Conservation (phyloP, 2,888 invertebrate genomes). For the Pollenia griseotomentosa region DNA sequence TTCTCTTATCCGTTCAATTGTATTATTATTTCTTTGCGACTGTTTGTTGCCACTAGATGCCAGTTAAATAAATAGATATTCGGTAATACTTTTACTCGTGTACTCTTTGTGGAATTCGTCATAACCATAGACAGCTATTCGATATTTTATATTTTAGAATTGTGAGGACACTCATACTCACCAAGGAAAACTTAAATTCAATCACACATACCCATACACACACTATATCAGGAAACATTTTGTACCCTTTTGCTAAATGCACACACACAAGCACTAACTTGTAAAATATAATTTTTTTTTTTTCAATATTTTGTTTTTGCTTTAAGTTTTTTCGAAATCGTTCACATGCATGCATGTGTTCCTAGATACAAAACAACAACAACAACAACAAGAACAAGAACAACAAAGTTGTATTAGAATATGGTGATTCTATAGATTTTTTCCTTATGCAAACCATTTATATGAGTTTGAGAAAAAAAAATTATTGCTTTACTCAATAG, state of each 20-base stretch:
- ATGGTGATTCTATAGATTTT: constrained; percentile 80
- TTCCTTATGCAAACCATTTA: constrained; percentile 76
- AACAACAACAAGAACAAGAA: constrained; percentile 70
- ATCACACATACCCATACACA: constrained; percentile 70
- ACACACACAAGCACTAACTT: constrained; percentile 9
- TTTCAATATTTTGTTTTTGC: constrained; percentile 63
- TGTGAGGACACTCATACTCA: constrained; percentile 67
- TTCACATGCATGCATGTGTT: constrained; percentile 42
- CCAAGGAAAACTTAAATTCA: constrained; percentile 69
- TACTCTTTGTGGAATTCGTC: background rate
- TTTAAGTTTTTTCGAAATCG: constrained; percentile 41
- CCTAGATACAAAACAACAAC: constrained; percentile 42
- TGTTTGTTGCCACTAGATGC: no score
- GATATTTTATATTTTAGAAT: constrained; percentile 48
- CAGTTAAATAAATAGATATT: no score
- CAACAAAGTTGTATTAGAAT: constrained; percentile 74
- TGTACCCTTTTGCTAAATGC: constrained; percentile 32
- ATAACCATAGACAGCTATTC: constrained; percentile 1
- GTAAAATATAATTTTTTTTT: constrained; percentile 18
- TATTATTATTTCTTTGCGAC: no score
- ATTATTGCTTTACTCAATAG: constrained; percentile 73
- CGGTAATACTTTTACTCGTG: no score
- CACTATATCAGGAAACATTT: constrained; percentile 51
- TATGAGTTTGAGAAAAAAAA: constrained; percentile 63
- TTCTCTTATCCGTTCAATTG: no score